These are phyloP conservation scores for Drosophila parvula DNA, from an alignment of 1,140 invertebrate genomes.

Conservation along the genomic window DNA sequence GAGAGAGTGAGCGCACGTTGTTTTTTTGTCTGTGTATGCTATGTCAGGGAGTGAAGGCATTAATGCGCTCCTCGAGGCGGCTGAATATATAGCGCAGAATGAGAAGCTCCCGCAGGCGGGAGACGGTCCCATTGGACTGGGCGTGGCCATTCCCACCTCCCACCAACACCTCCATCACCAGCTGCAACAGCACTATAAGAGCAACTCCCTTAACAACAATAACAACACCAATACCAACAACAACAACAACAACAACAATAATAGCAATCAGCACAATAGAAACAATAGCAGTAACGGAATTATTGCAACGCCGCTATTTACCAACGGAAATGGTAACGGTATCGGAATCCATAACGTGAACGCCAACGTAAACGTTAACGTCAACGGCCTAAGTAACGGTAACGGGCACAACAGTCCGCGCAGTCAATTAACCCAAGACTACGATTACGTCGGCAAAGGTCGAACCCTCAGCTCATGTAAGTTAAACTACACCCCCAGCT, in stretches of 20 bases:
- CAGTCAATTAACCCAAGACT: slow-evolving; percentile 29
- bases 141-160: slow-evolving; percentile 18
- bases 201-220: slow-evolving; percentile 10
- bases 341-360: slow-evolving; percentile 40
- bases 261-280: slow-evolving; percentile 66
- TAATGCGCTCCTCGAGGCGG: slow-evolving; percentile 58
- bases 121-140: slow-evolving; percentile 12
- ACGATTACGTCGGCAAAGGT: slow-evolving; percentile 51
- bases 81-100: slow-evolving; percentile 57
- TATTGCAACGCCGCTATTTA: slow-evolving; percentile 35
- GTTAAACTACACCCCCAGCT: slow-evolving; percentile 4
- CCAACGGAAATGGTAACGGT: slow-evolving; percentile 37
- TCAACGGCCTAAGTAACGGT: slow-evolving; percentile 21
- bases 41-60: slow-evolving; percentile 62
- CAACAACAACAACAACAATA: slow-evolving; percentile 56
- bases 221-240: slow-evolving; percentile 28
- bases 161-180: slow-evolving; percentile 25
- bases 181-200: slow-evolving; percentile 31
- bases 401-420: slow-evolving; percentile 33
- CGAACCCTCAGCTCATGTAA: slow-evolving; percentile 62
- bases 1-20: slow-evolving; percentile 31
- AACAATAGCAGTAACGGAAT: slow-evolving; percentile 56
- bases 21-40: slow-evolving; percentile 54
- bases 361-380: slow-evolving; percentile 31
- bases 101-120: slow-evolving; percentile 48